Conservation (phyloP, 2,113 vertebrate genomes). For the Ahaetulla prasina region DNA sequence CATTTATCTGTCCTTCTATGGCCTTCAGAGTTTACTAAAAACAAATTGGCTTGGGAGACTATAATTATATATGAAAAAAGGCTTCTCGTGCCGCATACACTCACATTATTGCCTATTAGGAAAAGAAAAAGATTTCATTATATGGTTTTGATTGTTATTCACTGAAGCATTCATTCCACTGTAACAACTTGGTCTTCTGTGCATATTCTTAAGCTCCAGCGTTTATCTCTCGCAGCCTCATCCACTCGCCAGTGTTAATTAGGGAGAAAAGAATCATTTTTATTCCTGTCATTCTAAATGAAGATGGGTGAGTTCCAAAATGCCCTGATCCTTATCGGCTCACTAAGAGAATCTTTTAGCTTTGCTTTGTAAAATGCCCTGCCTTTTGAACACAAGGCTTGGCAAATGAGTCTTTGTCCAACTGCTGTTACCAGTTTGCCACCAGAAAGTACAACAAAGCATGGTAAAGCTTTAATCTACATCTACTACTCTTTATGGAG, state of each 20-base stretch:
- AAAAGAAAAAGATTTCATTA: constrained; percentile 65
- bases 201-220: constrained; percentile 57
- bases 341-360: constrained; percentile 31
- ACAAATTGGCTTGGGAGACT: constrained; percentile 56
- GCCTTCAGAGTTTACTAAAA: constrained; percentile 64
- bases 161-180: constrained; percentile 66
- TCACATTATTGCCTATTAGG: constrained; percentile 65
- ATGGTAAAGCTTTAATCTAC: not conserved
- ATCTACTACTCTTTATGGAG: not conserved
- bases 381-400: not conserved
- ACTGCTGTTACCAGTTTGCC: not conserved
- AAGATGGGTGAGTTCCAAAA: constrained; percentile 52
- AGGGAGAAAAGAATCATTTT: constrained; percentile 57
- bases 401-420: not conserved
- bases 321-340: constrained; percentile 49
- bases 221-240: constrained; percentile 57
- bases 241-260: constrained; percentile 57
- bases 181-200: constrained; percentile 51
- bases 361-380: constrained; percentile 32
- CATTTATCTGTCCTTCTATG: constrained; percentile 72
- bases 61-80: constrained; percentile 68
- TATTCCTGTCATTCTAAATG: constrained; percentile 55
- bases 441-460: not conserved
- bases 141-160: constrained; percentile 65
- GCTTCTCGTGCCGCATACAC: constrained; percentile 59